These are phyloP conservation scores for Pogonomyrmex barbatus DNA, from an alignment of 1,140 invertebrate genomes.

Conservation along the genomic window DNA sequence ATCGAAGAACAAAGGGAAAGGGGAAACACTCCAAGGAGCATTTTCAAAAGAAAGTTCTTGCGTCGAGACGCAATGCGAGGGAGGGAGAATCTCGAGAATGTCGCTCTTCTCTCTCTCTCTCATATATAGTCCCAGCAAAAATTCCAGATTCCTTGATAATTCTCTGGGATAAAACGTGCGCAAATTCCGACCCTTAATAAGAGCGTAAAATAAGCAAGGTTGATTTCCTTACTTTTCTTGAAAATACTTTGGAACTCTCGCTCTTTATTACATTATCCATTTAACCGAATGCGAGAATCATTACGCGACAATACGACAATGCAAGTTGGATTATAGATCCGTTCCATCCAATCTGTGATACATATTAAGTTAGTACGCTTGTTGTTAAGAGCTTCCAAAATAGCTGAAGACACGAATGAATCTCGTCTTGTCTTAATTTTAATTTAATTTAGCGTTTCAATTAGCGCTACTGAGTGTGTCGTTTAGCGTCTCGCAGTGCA, in stretches of 20 bases:
- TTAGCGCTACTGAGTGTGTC: conserved; percentile 23
- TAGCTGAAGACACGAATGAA: neutral
- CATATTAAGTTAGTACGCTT: neutral
- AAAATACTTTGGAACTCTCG: neutral
- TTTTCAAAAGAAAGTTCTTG: conserved; percentile 62
- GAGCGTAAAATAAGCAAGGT: neutral
- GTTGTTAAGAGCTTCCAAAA: conserved; percentile 15
- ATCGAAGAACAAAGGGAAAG: conserved; percentile 22
- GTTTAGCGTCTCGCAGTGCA: neutral
- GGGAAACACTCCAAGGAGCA: conserved; percentile 24
- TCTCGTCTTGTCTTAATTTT: neutral
- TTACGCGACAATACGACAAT: neutral
- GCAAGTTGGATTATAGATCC: neutral
- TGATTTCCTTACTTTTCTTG: neutral
- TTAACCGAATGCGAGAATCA: conserved; percentile 1
- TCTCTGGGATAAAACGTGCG: neutral
- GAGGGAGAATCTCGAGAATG: conserved; percentile 24
- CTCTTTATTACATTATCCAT: neutral
- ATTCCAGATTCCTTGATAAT: conserved; percentile 13
- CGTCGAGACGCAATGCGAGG: conserved; percentile 12
- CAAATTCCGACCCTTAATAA: conserved; percentile 6
- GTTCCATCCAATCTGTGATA: neutral
- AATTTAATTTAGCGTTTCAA: conserved; percentile 55
- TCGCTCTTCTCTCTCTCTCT: neutral
- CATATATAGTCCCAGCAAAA: neutral